Evolutionary conservation across 2,113 vertebrate genomes (phyloP), one percentile per base, ranked within the genome.

Genomic region (Lampris megalopsis): DNA sequence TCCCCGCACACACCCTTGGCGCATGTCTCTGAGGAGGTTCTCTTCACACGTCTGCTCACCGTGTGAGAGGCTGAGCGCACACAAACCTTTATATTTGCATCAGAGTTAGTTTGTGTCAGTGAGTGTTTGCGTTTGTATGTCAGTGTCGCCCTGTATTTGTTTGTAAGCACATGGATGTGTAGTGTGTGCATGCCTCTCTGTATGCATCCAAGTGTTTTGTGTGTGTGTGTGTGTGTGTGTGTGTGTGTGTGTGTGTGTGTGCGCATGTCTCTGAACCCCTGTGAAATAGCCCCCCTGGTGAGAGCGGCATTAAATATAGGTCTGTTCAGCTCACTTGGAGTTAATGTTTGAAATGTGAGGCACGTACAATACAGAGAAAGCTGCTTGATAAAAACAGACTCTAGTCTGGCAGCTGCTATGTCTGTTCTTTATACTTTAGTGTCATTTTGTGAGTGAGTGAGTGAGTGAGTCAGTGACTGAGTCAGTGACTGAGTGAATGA

Each of bases 321-420:
- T 80, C 69, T 60, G 84, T 67, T 69, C 10, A 80, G 86, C 87
- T 82, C 86, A 70, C 80, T 84, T 67, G 50, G 83, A 81, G 87
- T 85, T 91, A 85, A 90, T 56, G 72, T 68, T 92, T 91, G 86
- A 89, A 87, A 92, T 92, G 84, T 91, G 84, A 91, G 80, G 83
- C 92, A 90, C 87, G 85, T 89, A 92, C 73, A 77, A 82, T 84
- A 86, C 74, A 77, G 77, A 90, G 76, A 89, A 83, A 87, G 71
- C 82, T 85, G 81, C 85, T 36, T 68, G 80, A 81, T 54, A 84
- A 73, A 75, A 52, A n/a, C 38, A 79, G 84, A 78, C 86, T 77
- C 50, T 66, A 82, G 85, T 86, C 79, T 90, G 87, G 88, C 88
- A 90, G 90, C 88, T 92, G 87, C 88, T 84, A 54, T 71, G 78